Evolutionary conservation across 1,140 invertebrate species (phyloP), one percentile per base, ranked within the genome.

Genomic region (Trigoniulus corallinus): DNA sequence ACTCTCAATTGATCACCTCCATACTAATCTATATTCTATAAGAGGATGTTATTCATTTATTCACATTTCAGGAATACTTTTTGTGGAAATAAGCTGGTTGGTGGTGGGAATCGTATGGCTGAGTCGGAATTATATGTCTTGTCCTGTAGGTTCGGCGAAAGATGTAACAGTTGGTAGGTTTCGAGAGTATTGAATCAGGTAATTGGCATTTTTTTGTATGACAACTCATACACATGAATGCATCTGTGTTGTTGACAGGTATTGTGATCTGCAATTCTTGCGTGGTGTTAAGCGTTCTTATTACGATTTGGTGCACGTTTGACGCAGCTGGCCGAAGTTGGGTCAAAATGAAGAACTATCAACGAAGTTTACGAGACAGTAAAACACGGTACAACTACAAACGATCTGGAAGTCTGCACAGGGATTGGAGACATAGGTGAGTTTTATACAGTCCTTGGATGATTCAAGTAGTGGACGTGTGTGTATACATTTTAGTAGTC

Each of bases 291-390:
- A 77, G 75, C 22, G 74, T 86, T 20, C 58, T 85, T 25, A 75
- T 86, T 47, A 87, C 82, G 0, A 77, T 84, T 1, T 89, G 85
- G 84, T 91, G 86, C 64, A 82, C 82, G 15, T 92, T 84, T 64
- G 86, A 92, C 66, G 71, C 82, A 0, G 87, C 86, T 2, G 87
- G 86, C 10, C 70, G 83, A 23, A 86, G 84, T n/a, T 92, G 86
- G 86, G 85, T 91, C 0, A 89, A 89, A 69, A 88, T 91, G 83
- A 89, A 88, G 65, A 75, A 82, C 55, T 91, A 86, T 64, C 84
- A 89, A 64, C 74, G 82, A 39, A 87, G 82, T 42, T 76, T 88
- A 74, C 76, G 77, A 56, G 80, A 84, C 56, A 76, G 77, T 21
- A 66, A 72, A 48, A 46, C 57, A 2, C 74, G 80, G 56, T 80